Base-by-base conservation (phyloP, 2,797 vertebrate genomes). In the Urosaurus nigricauda region DNA sequence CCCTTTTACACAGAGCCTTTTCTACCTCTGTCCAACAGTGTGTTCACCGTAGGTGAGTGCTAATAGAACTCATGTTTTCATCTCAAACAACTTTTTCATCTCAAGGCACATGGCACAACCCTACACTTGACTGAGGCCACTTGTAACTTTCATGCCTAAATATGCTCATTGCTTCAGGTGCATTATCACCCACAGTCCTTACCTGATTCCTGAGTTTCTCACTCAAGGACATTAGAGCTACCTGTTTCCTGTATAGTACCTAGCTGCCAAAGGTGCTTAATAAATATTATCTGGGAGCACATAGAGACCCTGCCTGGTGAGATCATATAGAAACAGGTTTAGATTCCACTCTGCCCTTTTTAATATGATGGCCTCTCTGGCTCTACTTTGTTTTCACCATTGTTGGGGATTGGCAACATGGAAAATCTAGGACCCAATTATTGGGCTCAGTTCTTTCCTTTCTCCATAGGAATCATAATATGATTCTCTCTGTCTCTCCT, bases 261-360 rank as follows among this genome's bases (percentile, higher is more conserved):
- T 58, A 80, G 35, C 63, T 85, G 77, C 21, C 47, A 68, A 71
- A 85, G 68, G 63, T 43, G 77, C 32, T 29, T 88, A 71, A 70
- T 37, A 60, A 51, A 82, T 47, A 53, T 71, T n/a, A 70, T 79
- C 53, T 80, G 29, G 8, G 19, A n/a, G 37, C 11, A 19, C 68
- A 51, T 37, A 35, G 65, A 71, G 65, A 68, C 63, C 8, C n/a
- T 65, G 24, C n/a, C 43, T 56, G 63, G 13, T 68, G 43, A 86
- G 19, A 19, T 32, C 60, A 79, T 17, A 29, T 3, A 70, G 43
- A 71, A 88, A 78, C n/a, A 84, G 37, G 19, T 84, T 84, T 60
- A 85, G 35, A 74, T 82, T 77, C 24, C 79, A 78, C 77, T 74
- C 79, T 89, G n/a, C 77, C 16, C 71, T 86, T 77, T 82, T 84